phyloP scores from a whole-genome alignment of 2,113 vertebrate species.

The Mastomys coucha region DNA sequence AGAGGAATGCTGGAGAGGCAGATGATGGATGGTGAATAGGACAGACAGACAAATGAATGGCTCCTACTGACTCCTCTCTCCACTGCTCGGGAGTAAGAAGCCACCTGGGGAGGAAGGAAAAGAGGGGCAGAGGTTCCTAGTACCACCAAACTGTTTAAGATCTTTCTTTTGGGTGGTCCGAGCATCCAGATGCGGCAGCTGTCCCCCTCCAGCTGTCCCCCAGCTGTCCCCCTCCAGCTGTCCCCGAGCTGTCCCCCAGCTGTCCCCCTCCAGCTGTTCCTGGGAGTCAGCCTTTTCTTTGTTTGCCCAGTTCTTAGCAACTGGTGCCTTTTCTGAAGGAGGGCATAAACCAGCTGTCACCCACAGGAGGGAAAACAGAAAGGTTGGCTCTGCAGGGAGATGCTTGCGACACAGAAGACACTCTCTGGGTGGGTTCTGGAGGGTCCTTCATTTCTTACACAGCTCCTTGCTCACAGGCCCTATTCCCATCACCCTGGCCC shows the following conservation, averaged over 20 bases:
- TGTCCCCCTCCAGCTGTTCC: slow-evolving; percentile 87
- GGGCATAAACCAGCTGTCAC: slow-evolving; percentile 85
- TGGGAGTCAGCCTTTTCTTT: slow-evolving; percentile 87
- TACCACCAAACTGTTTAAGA: slow-evolving; percentile 81
- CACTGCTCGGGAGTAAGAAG: not conserved
- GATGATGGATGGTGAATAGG: not conserved
- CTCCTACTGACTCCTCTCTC: not conserved
- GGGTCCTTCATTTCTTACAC: slow-evolving; percentile 47
- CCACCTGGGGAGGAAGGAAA: not conserved
- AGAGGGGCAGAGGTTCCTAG: not conserved
- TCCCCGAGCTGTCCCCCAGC: slow-evolving; percentile 81
- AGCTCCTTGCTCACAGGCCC: slow-evolving; percentile 66
- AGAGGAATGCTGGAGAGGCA: too few relatives aligned
- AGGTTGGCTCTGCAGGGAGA: slow-evolving; percentile 71
- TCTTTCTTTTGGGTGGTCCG: slow-evolving; percentile 43
- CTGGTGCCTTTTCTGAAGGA: slow-evolving; percentile 84
- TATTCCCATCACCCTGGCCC: slow-evolving; percentile 65
- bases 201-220: too few relatives aligned
- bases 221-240: slow-evolving; percentile 86
- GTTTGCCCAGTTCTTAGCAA: slow-evolving; percentile 87
- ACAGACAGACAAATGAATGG: not conserved
- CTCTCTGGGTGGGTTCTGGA: slow-evolving; percentile 61
- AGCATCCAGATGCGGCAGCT: slow-evolving; percentile 84
- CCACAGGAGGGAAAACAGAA: slow-evolving; percentile 75
- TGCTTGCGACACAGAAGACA: slow-evolving; percentile 77